Evolutionary conservation across 1,140 invertebrate species (phyloP).

Genomic region (Anastrepha ludens): DNA sequence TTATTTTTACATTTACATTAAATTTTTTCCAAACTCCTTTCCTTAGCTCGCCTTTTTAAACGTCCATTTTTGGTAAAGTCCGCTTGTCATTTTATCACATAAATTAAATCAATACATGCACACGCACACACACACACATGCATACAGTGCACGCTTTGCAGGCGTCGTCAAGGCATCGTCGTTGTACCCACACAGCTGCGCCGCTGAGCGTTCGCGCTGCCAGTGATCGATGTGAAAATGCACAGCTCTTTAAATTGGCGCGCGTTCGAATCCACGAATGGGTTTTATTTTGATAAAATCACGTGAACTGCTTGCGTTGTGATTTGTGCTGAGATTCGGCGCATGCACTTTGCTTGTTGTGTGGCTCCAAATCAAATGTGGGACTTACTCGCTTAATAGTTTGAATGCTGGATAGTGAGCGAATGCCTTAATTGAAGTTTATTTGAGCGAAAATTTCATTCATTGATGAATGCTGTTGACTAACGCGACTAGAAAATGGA

Average conservation of each 20-base stretch:
- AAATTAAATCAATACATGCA: background rate
- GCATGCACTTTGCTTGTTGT: background rate
- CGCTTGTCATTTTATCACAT: constrained; percentile 17
- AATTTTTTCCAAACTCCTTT: background rate
- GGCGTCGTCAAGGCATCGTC: constrained; percentile 10
- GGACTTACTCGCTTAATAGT: constrained; percentile 2
- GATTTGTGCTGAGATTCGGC: background rate
- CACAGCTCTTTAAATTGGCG: background rate
- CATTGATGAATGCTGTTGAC: constrained; percentile 29
- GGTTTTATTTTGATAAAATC: background rate
- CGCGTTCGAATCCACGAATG: background rate
- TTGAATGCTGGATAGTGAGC: background rate
- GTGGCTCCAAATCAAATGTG: constrained; percentile 27
- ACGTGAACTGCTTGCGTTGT: constrained; percentile 3
- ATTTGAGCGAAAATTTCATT: constrained; percentile 29
- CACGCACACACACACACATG: background rate
- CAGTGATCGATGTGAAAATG: background rate
- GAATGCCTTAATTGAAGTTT: constrained; percentile 45
- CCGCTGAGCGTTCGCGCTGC: no score
- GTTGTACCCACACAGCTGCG: constrained; percentile 25
- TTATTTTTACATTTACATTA: constrained; percentile 5
- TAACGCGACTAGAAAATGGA: background rate
- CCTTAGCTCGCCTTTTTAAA: background rate
- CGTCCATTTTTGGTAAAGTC: constrained; percentile 24
- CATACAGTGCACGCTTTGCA: background rate